Base-by-base conservation (phyloP, 2,888 invertebrate species). In the Aphidoletes aphidimyza region DNA sequence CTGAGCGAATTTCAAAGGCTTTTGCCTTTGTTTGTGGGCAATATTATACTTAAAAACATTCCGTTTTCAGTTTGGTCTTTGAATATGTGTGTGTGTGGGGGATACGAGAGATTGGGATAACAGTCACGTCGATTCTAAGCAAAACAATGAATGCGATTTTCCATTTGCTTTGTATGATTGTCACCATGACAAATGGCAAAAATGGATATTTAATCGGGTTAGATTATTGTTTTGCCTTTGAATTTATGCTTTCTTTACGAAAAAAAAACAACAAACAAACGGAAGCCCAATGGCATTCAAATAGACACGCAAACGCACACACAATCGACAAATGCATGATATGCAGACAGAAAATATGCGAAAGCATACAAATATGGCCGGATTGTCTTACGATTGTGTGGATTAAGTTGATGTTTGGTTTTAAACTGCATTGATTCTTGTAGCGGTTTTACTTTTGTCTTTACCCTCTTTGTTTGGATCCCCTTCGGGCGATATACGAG, bases 171-270 rank as follows among this genome's bases (percentile, higher is more conserved):
- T 54, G 54, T 54, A 22, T 22, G 69, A 69, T 69, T 69, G 69
- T 69, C 30, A 69, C 69, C 69, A 30, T 69, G 69, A 69, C 69
- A 69, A 69, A 69, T 69, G 69, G 11, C n/a, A n/a, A n/a, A 30
- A 69, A 69, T 69, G 69, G 69, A 30, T 69, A 69, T 69, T 69
- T 69, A 69, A 69, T 69, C 69, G 69, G 69, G 69, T 69, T 69
- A 69, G 69, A 69, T 69, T 69, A 69, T 69, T 69, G 69, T 30
- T 69, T 69, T 14, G 5, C 69, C n/a, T 0, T 26, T 3, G 22
- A 54, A 54, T 69, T 69, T 30, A 34, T 69, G 2, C 22, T 22
- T 22, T 22, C 54, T 22, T 47, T 19, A 17, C 47, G n/a, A n/a
- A n/a, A n/a, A n/a, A n/a, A n/a, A n/a, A n/a, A n/a, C 47, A 47